Conservation (phyloP, 2,797 vertebrate genomes). For the Amazonetta brasiliensis region DNA sequence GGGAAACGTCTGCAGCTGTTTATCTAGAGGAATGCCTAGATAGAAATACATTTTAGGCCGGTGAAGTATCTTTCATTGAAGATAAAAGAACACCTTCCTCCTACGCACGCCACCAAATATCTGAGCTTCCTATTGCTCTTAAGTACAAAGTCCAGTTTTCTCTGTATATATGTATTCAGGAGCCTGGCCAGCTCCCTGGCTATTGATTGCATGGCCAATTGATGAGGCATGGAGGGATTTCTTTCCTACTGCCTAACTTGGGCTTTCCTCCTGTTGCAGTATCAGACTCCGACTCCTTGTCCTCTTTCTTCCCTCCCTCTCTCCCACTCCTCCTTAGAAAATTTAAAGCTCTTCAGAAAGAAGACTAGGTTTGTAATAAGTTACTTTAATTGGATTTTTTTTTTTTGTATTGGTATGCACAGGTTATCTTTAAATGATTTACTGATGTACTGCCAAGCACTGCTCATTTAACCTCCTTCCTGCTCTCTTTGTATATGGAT, state of each 20-base stretch:
- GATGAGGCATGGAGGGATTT: neutral
- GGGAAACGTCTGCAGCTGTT: neutral
- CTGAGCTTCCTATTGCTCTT: slow-evolving; percentile 30
- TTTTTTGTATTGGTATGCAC: slow-evolving; percentile 17
- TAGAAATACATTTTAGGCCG: neutral
- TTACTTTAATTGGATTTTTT: slow-evolving; percentile 50
- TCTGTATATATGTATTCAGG: neutral
- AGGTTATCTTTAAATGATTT: slow-evolving; percentile 58
- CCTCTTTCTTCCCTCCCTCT: neutral
- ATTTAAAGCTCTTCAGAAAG: slow-evolving; percentile 50
- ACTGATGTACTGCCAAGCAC: slow-evolving; percentile 35
- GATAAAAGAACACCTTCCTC: slow-evolving; percentile 48
- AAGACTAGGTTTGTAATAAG: slow-evolving; percentile 27
- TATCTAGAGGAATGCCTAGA: neutral
- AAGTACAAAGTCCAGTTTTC: slow-evolving; percentile 30
- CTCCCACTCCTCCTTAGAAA: slow-evolving; percentile 1
- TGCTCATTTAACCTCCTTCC: slow-evolving; percentile 30
- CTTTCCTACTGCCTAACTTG: neutral
- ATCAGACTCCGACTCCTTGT: neutral
- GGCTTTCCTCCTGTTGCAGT: neutral
- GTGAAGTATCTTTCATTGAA: slow-evolving; percentile 18
- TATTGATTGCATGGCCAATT: neutral
- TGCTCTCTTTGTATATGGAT: neutral
- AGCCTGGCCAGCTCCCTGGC: neutral
- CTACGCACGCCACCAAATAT: neutral